These are phyloP conservation scores for Engystomops pustulosus DNA, from an alignment of 2,113 vertebrate genomes.

Conservation along the genomic window DNA sequence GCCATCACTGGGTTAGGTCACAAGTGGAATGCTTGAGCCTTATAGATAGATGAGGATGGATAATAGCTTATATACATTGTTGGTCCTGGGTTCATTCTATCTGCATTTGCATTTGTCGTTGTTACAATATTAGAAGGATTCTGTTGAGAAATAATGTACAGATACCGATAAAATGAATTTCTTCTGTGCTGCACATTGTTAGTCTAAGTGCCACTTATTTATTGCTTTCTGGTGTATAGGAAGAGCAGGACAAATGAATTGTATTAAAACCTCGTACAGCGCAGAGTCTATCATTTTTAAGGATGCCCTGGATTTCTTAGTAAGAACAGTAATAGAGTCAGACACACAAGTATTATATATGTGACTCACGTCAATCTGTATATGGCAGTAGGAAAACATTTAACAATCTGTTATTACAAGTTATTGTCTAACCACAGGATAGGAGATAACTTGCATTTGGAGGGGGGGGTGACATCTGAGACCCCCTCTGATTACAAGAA, in stretches of 20 bases:
- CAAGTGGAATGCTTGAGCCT: no score
- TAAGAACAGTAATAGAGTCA: neutral
- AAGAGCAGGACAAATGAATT: constrained; percentile 1
- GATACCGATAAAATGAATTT: constrained; percentile 13
- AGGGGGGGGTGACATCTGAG: no score
- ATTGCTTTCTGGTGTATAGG: neutral
- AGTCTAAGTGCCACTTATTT: neutral
- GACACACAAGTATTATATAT: neutral
- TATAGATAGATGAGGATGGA: no score
- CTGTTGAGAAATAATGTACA: constrained; percentile 1
- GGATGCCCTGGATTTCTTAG: neutral
- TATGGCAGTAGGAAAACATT: no score
- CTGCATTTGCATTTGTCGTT: neutral
- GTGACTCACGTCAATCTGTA: no score
- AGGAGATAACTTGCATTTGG: no score
- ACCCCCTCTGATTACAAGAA: no score
- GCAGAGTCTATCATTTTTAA: neutral
- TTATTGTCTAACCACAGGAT: no score
- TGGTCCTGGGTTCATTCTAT: neutral
- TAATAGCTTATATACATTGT: neutral
- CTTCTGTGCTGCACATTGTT: neutral
- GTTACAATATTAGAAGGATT: neutral
- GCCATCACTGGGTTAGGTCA: no score
- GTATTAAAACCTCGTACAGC: neutral
- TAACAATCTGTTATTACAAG: no score